A percentile compares a stretch with the other conserved stretches of the same genome.
Evolutionary conservation across 2,888 invertebrate genomes (phyloP).

Genomic region (Pseudeuparius sepicola): DNA sequence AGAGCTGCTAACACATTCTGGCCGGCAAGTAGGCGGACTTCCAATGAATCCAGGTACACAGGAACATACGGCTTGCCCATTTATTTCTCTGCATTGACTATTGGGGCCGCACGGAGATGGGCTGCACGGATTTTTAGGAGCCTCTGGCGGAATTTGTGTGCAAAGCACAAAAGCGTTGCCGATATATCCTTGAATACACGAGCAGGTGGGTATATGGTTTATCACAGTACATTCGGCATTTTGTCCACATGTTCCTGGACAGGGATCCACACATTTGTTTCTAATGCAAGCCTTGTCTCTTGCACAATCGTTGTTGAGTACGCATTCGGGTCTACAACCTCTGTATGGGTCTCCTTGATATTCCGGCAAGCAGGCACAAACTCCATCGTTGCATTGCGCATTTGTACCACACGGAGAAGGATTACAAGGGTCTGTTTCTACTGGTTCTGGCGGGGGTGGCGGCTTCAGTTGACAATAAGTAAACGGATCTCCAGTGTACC

Average conservation of each 20-base stretch:
- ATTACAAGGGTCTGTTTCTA: conserved; percentile 44
- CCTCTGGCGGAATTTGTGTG: conserved; percentile 39
- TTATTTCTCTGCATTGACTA: conserved; percentile 41
- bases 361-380: conserved; percentile 58
- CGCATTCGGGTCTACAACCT: conserved; percentile 62
- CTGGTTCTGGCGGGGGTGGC: conserved; percentile 18
- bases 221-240: conserved; percentile 63
- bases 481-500: conserved; percentile 49
- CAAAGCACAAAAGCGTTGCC: conserved; percentile 67
- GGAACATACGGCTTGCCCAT: conserved; percentile 51
- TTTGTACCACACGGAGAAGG: conserved; percentile 59
- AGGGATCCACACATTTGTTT: conserved; percentile 61
- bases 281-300: conserved; percentile 59
- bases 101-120: conserved; percentile 58
- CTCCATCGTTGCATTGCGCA: conserved; percentile 51
- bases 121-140: conserved; percentile 47
- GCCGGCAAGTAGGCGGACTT: conserved; percentile 45
- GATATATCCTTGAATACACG: conserved; percentile 55
- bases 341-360: conserved; percentile 64
- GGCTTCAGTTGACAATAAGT: conserved; percentile 38
- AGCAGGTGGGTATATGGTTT: conserved; percentile 68
- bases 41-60: conserved; percentile 42
- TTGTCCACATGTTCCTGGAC: conserved; percentile 64
- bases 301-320: conserved; percentile 61
- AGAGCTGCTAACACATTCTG: conserved; percentile 42